Percentiles rank a stretch among this genome's conserved stretches.
Conservation (phyloP, 2,797 vertebrate species). For the Pipistrellus kuhlii region DNA sequence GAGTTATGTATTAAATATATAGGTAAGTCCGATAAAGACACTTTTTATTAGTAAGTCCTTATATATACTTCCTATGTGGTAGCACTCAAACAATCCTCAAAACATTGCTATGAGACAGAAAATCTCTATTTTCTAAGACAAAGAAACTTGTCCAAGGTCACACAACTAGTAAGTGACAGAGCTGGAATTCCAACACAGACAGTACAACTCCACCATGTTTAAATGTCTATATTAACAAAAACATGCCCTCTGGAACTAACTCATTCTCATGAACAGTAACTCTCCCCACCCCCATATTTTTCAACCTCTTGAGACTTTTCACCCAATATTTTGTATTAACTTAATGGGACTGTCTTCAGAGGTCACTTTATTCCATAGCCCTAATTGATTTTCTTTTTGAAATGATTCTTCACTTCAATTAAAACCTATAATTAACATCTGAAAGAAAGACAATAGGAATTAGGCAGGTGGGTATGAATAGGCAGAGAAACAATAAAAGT, state of each 20-base stretch:
- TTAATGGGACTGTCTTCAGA: neutral
- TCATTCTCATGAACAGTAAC: neutral
- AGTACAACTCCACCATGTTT: neutral
- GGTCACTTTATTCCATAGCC: neutral
- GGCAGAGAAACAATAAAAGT: neutral
- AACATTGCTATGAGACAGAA: slow-evolving; percentile 14
- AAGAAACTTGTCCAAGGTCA: slow-evolving; percentile 47
- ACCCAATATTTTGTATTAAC: neutral
- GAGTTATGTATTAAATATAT: neutral
- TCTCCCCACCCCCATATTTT: neutral
- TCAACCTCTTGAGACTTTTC: neutral
- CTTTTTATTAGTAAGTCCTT: slow-evolving; percentile 57
- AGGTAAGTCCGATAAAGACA: neutral
- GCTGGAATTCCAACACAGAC: neutral
- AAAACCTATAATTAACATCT: neutral
- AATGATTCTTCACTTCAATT: slow-evolving; percentile 44
- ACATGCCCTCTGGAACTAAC: neutral
- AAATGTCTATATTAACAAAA: slow-evolving; percentile 15
- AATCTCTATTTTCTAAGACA: slow-evolving; percentile 50
- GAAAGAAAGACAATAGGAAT: neutral
- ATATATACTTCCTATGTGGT: neutral
- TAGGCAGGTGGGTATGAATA: neutral
- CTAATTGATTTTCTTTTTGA: slow-evolving; percentile 32
- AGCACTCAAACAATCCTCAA: slow-evolving; percentile 46
- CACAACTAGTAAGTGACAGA: slow-evolving; percentile 16